Evolutionary conservation across 53 echinoderm and acorn worm genomes (phyloP).

Genomic region (Henricia sp.): DNA sequence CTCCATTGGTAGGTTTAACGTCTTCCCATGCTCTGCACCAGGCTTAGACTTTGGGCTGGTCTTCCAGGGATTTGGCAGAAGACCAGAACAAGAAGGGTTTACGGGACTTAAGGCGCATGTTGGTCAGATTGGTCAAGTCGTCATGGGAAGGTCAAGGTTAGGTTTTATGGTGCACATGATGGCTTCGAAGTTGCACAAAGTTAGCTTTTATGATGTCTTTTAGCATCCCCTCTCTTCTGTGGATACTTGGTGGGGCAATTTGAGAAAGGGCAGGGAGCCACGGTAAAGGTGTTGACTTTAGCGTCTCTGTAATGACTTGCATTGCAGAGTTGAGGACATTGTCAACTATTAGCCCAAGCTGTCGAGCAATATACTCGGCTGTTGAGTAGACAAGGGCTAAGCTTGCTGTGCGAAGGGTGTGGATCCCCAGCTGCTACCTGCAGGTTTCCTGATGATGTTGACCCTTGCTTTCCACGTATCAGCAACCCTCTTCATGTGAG

Average conservation of each 20-base stretch:
- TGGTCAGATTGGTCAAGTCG: slow-evolving; percentile 9
- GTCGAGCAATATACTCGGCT: not conserved
- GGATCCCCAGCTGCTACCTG: slow-evolving; percentile 39
- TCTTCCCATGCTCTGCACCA: not conserved
- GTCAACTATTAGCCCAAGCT: slow-evolving; percentile 28
- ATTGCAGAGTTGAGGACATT: slow-evolving; percentile 10
- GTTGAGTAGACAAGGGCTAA: not conserved
- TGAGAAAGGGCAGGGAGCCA: slow-evolving; percentile 15
- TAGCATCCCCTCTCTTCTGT: slow-evolving; percentile 5
- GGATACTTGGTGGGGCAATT: not conserved
- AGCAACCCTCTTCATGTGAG: slow-evolving; percentile 20
- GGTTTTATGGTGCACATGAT: not conserved
- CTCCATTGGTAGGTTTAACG: not conserved
- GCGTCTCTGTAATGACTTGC: slow-evolving; percentile 1
- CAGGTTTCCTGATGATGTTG: slow-evolving; percentile 16
- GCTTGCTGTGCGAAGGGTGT: slow-evolving; percentile 16
- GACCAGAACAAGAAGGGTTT: slow-evolving; percentile 27
- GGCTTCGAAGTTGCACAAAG: too few species aligned
- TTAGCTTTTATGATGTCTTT: too few species aligned
- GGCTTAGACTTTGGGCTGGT: slow-evolving; percentile 2
- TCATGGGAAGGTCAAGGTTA: slow-evolving; percentile 30
- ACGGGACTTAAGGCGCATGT: slow-evolving; percentile 21
- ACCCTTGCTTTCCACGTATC: slow-evolving; percentile 17
- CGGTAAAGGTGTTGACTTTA: slow-evolving; percentile 17
- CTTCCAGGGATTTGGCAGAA: slow-evolving; percentile 16